A percentile compares a stretch with the other conserved stretches of the same genome.
phyloP scores from a whole-genome alignment of 2,888 invertebrate species.

The Loripinus fragilis region DNA sequence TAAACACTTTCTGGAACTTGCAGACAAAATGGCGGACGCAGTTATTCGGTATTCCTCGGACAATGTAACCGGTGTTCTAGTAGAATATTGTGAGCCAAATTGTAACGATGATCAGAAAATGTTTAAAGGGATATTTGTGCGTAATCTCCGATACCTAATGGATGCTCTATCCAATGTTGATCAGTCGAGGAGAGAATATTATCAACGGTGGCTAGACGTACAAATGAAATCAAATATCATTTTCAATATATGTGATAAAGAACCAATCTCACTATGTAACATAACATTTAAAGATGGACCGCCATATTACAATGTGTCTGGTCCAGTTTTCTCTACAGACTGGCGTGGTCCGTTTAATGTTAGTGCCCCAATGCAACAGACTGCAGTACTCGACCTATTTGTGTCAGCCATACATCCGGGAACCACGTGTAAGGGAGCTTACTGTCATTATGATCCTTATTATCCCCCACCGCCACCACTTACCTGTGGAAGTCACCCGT shows the following conservation, averaged over 20 bases:
- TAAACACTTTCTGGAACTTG: constrained; percentile 53
- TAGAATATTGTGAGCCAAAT: constrained; percentile 63
- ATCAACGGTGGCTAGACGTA: constrained; percentile 60
- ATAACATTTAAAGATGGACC: constrained; percentile 67
- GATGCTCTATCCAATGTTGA: constrained; percentile 48
- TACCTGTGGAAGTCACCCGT: constrained; percentile 66
- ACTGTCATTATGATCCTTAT: constrained; percentile 63
- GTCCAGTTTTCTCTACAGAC: constrained; percentile 65
- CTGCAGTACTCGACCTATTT: constrained; percentile 64
- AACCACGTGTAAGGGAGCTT: constrained; percentile 57
- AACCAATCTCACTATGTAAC: constrained; percentile 65
- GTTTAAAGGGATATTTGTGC: constrained; percentile 69
- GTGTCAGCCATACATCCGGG: constrained; percentile 61
- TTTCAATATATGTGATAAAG: constrained; percentile 60
- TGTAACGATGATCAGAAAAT: constrained; percentile 65
- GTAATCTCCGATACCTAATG: constrained; percentile 64
- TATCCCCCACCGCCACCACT: constrained; percentile 64
- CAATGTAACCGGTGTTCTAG: constrained; percentile 58
- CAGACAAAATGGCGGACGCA: constrained; percentile 59
- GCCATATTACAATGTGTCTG: constrained; percentile 62
- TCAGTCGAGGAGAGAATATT: constrained; percentile 34
- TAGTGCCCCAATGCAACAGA: constrained; percentile 69
- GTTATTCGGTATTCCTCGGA: constrained; percentile 54
- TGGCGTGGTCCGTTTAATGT: constrained; percentile 67
- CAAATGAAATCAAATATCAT: constrained; percentile 55